Evolutionary conservation across 2,888 invertebrate genomes (phyloP), one percentile per base, ranked within the genome.

Genomic region (Tetramorium bicarinatum): DNA sequence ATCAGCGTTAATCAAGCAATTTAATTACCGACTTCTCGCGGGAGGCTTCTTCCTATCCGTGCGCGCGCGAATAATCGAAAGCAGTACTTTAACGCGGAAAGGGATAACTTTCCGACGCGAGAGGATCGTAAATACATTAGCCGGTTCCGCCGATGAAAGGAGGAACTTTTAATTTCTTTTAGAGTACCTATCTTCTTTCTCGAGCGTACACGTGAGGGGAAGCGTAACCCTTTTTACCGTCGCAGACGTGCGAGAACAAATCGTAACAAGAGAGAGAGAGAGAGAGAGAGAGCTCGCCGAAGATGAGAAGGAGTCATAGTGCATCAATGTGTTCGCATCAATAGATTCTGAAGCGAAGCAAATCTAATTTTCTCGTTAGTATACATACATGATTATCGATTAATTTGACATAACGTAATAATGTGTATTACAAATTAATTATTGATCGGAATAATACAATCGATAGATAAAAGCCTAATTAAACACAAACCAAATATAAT

Each of bases 1-100:
- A 85, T 85, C 83, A 83, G 67, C 79, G 79, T 83, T 85, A 85
- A 86, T 86, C 81, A 82, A 82, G 86, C 86, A 86, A 86, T 85
- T 80, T 86, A 85, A 83, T 85, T 85, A 85, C 61, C 83, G 85
- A 79, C 83, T 83, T 79, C 74, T 85, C 85, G 83, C 62, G 83
- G 71, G 38, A 82, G 67, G 29, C 54, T n/a, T 38, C 59, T 38
- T 64, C 76, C 64, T 66, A 59, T 59, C 71, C 59, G 29, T 18
- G 71, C 21, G 59, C 72, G 72, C 25, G 49, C 59, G 69, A 79
- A 85, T 77, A 67, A 64, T 86, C 79, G 79, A 79, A 79, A 79
- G 79, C 79, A 79, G 72, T 79, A 79, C 72, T 59, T 79, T 79
- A 79, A 79, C 71, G 59, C 47, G 59, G 25, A 79, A 79, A 79